Evolutionary conservation across 2,888 invertebrate genomes (phyloP).

Genomic region (Caenorhabditis macrosperma): DNA sequence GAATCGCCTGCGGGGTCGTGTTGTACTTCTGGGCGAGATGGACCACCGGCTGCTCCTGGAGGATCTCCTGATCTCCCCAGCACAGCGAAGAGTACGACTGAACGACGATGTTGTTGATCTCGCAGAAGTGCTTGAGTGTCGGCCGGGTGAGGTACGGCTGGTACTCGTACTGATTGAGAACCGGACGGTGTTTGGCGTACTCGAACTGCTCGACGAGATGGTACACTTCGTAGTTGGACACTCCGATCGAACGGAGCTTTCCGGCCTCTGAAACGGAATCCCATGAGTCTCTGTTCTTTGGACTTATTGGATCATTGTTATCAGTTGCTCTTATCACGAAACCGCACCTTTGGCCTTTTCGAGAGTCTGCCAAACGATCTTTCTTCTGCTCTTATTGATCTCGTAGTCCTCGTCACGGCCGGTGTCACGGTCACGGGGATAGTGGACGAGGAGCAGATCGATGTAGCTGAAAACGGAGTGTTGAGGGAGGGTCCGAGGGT

Average conservation of each 20-base stretch:
- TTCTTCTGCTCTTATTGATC: conserved; percentile 80
- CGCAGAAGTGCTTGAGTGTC: conserved; percentile 74
- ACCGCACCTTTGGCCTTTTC: conserved; percentile 82
- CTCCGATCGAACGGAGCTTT: conserved; percentile 85
- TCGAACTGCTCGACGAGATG: conserved; percentile 85
- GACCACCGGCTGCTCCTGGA: conserved; percentile 84
- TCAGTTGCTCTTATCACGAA: background rate
- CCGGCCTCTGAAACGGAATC: conserved; percentile 80
- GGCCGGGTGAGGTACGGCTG: conserved; percentile 81
- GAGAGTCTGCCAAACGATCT: conserved; percentile 86
- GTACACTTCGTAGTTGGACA: conserved; percentile 87
- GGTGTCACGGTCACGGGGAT: conserved; percentile 64
- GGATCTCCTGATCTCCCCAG: conserved; percentile 80
- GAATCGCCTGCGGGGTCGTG: conserved; percentile 65
- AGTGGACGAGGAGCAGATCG: conserved; percentile 67
- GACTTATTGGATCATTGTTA: conserved; percentile 8
- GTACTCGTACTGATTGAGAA: conserved; percentile 80
- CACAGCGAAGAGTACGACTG: conserved; percentile 82
- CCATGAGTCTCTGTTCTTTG: background rate
- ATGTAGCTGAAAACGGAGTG: conserved; percentile 56
- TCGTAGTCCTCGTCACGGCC: conserved; percentile 58
- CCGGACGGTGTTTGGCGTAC: conserved; percentile 70
- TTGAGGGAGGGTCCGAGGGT: background rate
- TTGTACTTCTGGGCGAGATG: conserved; percentile 84
- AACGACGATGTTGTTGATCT: conserved; percentile 79